Percentiles rank a stretch among this genome's conserved stretches.
These are phyloP conservation scores for Amblyornis subalaris DNA, from an alignment of 2,113 vertebrate genomes.

Conservation along the genomic window DNA sequence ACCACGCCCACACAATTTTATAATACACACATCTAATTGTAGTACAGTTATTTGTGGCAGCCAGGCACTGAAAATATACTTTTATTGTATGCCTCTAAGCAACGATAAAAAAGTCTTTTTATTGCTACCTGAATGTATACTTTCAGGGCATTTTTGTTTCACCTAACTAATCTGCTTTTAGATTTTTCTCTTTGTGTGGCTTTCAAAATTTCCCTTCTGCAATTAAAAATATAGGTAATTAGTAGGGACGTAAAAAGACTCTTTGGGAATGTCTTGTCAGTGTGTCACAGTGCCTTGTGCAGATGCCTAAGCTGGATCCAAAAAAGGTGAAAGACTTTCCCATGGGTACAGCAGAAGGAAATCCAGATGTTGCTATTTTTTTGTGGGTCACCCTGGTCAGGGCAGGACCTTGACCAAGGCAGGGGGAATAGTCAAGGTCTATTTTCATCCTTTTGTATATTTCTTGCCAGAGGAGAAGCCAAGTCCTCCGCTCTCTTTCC, in stretches of 20 bases:
- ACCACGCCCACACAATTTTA: slow-evolving; percentile 56
- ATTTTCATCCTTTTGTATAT: background rate
- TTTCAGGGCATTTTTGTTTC: slow-evolving; percentile 14
- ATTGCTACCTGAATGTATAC: slow-evolving; percentile 33
- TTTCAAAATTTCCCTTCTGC: background rate
- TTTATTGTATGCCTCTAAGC: slow-evolving; percentile 39
- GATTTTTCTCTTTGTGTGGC: background rate
- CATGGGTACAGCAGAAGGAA: background rate
- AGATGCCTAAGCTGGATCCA: background rate
- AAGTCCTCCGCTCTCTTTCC: background rate
- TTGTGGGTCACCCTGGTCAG: background rate
- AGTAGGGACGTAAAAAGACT: background rate
- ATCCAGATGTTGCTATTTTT: background rate
- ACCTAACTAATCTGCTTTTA: slow-evolving; percentile 19
- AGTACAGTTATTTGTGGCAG: slow-evolving; percentile 60
- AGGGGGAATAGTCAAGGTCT: background rate
- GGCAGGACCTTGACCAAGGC: background rate
- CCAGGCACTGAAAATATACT: slow-evolving; percentile 55
- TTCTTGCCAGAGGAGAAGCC: background rate
- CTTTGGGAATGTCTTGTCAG: background rate
- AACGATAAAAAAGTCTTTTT: background rate
- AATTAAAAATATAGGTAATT: slow-evolving; percentile 37
- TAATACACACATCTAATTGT: slow-evolving; percentile 64
- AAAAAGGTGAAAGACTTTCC: background rate
- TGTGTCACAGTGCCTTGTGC: background rate